A percentile compares a stretch with the other conserved stretches of the same genome.
These are phyloP conservation scores for Thymelicus acteon DNA, from an alignment of 2,888 invertebrate genomes.

Conservation along the genomic window DNA sequence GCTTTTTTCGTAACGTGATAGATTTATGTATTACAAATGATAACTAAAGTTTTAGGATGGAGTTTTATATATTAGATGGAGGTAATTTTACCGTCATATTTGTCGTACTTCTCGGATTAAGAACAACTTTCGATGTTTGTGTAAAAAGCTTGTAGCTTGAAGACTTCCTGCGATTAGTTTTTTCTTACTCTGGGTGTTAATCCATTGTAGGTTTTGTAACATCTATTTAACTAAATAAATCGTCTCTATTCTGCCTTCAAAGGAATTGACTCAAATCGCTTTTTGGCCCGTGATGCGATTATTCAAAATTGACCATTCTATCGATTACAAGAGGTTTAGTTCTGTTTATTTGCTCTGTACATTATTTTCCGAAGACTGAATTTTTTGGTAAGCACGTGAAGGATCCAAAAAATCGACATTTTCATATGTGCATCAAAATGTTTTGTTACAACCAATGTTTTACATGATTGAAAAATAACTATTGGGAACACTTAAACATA, in stretches of 20 bases:
- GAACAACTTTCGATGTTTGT: slow-evolving; percentile 37
- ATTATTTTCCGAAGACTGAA: slow-evolving; percentile 43
- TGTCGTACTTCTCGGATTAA: slow-evolving; percentile 33
- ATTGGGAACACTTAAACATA: slow-evolving; percentile 85
- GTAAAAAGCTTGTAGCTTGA: slow-evolving; percentile 37
- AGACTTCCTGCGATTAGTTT: slow-evolving; percentile 18
- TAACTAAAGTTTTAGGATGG: slow-evolving; percentile 35
- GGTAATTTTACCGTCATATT: slow-evolving; percentile 31
- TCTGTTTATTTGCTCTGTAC: slow-evolving; percentile 38
- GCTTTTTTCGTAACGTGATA: slow-evolving; percentile 29
- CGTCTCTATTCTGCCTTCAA: slow-evolving; percentile 43
- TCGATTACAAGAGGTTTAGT: slow-evolving; percentile 11
- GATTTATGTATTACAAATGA: slow-evolving; percentile 31
- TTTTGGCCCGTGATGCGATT: slow-evolving; percentile 52
- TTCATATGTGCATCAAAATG: slow-evolving; percentile 25
- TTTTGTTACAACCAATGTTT: slow-evolving; percentile 57
- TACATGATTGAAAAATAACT: slow-evolving; percentile 74
- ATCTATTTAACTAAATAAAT: slow-evolving; percentile 34
- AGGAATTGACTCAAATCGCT: slow-evolving; percentile 53
- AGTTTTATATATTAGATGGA: slow-evolving; percentile 33
- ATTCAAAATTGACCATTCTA: slow-evolving; percentile 41
- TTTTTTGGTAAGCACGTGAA: slow-evolving; percentile 19
- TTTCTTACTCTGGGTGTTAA: slow-evolving; percentile 30
- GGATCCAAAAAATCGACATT: slow-evolving; percentile 20
- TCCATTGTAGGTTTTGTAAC: slow-evolving; percentile 36